These are phyloP conservation scores for Philypnodon macrostomus DNA, from an alignment of 2,797 vertebrate species.

Conservation along the genomic window DNA sequence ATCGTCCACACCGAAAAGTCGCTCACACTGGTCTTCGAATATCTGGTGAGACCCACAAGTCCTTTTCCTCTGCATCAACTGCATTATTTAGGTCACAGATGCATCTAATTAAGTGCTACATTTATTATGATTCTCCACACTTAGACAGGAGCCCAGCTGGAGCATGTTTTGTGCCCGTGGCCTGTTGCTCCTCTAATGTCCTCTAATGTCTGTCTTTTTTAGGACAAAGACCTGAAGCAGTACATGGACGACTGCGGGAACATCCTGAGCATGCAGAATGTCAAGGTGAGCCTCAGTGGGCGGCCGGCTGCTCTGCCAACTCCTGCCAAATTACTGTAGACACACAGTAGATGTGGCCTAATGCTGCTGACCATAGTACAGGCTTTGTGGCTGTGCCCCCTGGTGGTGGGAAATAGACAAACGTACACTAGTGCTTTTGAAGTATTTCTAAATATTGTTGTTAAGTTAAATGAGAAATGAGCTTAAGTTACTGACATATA, in stretches of 20 bases:
- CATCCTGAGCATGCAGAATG: constrained; percentile 97
- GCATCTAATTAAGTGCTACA: constrained; percentile 21
- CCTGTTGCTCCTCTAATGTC: constrained; percentile 1
- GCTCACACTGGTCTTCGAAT: constrained; percentile 95
- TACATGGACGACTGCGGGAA: constrained; percentile 97
- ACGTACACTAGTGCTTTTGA: neutral
- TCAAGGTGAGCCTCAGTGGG: constrained; percentile 81
- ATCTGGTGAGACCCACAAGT: constrained; percentile 82
- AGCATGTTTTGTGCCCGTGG: constrained; percentile 13
- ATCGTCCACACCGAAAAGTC: constrained; percentile 96
- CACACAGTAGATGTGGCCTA: constrained; percentile 9
- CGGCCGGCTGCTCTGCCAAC: constrained; percentile 31
- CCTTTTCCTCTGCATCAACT: constrained; percentile 24
- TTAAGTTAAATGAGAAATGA: too few relatives aligned
- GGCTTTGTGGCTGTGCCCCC: constrained; percentile 49
- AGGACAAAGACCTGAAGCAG: constrained; percentile 97
- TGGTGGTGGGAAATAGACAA: constrained; percentile 39
- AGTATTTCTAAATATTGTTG: too few relatives aligned
- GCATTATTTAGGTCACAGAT: constrained; percentile 17
- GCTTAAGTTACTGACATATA: too few relatives aligned
- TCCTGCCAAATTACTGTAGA: constrained; percentile 35
- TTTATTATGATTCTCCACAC: constrained; percentile 43
- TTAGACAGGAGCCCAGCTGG: constrained; percentile 20
- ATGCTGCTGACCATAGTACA: constrained; percentile 9
- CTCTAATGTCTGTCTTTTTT: constrained; percentile 23